A percentile compares a stretch with the other conserved stretches of the same genome.
Conservation (phyloP, 2,888 invertebrate genomes). For the Galeruca laticollis region DNA sequence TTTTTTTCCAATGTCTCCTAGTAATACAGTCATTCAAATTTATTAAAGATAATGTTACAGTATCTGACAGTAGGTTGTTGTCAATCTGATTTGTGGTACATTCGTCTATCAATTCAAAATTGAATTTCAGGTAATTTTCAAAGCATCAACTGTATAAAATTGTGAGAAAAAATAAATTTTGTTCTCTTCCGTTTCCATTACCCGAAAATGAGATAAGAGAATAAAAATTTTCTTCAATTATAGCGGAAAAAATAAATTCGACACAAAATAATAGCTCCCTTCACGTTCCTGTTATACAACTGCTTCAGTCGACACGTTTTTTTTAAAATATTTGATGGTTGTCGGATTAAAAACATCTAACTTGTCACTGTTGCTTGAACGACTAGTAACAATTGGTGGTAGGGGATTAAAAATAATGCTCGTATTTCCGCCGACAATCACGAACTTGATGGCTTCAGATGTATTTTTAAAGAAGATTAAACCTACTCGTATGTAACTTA, state of each 20-base stretch:
- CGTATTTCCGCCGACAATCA: slow-evolving; percentile 22
- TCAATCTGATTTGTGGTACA: too few relatives aligned
- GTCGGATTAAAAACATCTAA: slow-evolving; percentile 22
- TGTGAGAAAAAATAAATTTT: too few relatives aligned
- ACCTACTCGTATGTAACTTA: background rate
- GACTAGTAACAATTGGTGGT: slow-evolving; percentile 23
- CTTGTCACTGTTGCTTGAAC: slow-evolving; percentile 19
- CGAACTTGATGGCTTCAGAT: background rate
- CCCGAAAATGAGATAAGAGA: too few relatives aligned
- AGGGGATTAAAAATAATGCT: slow-evolving; percentile 24
- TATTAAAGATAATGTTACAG: too few relatives aligned
- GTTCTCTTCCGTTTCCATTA: too few relatives aligned
- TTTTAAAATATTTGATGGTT: slow-evolving; percentile 17
- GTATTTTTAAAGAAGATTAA: slow-evolving; percentile 1
- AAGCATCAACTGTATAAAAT: too few relatives aligned
- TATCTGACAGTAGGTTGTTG: too few relatives aligned
- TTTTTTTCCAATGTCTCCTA: too few relatives aligned
- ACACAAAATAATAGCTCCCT: background rate
- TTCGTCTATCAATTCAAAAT: too few relatives aligned
- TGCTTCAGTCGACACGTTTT: slow-evolving; percentile 20
- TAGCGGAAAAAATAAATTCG: background rate
- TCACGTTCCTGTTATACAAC: background rate
- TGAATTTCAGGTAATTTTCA: too few relatives aligned
- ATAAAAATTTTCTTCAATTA: background rate
- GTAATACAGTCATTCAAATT: too few relatives aligned